Evolutionary conservation across 2,888 invertebrate genomes (phyloP).

Genomic region (Lomographa bimaculata): DNA sequence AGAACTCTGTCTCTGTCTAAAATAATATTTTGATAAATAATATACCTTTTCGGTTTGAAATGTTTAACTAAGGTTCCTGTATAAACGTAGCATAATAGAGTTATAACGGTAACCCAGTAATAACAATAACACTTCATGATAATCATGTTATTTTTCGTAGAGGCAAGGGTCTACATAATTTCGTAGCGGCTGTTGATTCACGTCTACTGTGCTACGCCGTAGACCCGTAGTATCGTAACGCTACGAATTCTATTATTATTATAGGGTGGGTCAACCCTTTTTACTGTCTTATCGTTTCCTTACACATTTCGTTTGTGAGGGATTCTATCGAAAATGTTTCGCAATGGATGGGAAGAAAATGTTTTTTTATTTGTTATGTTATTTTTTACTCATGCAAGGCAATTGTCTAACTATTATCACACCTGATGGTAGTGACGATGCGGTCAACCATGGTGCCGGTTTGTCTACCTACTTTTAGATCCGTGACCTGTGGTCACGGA

Average conservation of each 20-base stretch:
- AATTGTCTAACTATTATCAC: neutral
- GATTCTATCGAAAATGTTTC: slow-evolving; percentile 4
- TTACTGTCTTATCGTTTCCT: slow-evolving; percentile 30
- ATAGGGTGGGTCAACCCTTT: slow-evolving; percentile 38
- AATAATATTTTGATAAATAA: too few relatives aligned
- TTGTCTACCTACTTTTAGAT: too few relatives aligned
- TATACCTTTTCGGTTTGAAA: too few relatives aligned
- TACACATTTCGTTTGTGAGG: slow-evolving; percentile 24
- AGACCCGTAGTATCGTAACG: too few relatives aligned
- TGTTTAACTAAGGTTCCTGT: too few relatives aligned
- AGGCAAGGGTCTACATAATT: slow-evolving; percentile 43
- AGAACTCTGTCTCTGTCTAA: too few relatives aligned
- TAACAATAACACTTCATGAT: slow-evolving; percentile 16
- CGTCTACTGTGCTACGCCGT: slow-evolving; percentile 47
- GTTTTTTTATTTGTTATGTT: too few relatives aligned
- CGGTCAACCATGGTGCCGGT: too few relatives aligned
- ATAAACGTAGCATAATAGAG: slow-evolving; percentile 3
- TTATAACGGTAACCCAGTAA: slow-evolving; percentile 9
- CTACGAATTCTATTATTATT: slow-evolving; percentile 39
- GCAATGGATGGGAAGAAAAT: slow-evolving; percentile 2
- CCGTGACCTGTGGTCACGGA: too few relatives aligned
- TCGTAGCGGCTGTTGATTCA: slow-evolving; percentile 65
- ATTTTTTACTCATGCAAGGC: too few relatives aligned
- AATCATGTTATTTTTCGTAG: slow-evolving; percentile 30
- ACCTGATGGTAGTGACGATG: too few relatives aligned